These are phyloP conservation scores for Chrysotoxum bicinctum DNA, from an alignment of 2,888 invertebrate genomes.

Conservation along the genomic window DNA sequence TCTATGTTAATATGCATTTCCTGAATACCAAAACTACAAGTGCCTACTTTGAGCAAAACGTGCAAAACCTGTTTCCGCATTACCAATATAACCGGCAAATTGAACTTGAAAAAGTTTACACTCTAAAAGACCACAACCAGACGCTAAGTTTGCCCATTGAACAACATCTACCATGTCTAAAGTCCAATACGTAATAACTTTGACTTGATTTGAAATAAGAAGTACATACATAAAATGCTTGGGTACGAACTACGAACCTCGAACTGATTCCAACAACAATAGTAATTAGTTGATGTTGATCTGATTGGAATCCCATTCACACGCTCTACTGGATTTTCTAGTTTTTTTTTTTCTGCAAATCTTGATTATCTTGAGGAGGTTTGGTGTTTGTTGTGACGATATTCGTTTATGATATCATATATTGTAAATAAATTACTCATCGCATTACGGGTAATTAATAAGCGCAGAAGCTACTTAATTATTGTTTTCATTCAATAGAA, in stretches of 20 bases:
- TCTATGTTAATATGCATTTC: neutral
- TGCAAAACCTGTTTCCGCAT: neutral
- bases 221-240: neutral
- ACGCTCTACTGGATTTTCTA: constrained; percentile 42
- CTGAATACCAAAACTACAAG: neutral
- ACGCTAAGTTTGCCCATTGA: constrained; percentile 27
- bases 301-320: constrained; percentile 43
- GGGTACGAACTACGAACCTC: neutral
- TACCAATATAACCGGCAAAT: constrained; percentile 28
- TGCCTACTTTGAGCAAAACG: neutral
- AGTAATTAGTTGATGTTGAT: constrained; percentile 19
- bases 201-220: constrained; percentile 7
- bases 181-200: constrained; percentile 1
- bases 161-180: neutral
- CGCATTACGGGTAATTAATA: constrained; percentile 15
- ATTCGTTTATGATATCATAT: constrained; percentile 26
- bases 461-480: constrained; percentile 40
- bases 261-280: constrained; percentile 13
- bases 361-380: neutral
- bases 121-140: constrained; percentile 20
- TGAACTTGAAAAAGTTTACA: constrained; percentile 53
- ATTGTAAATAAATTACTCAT: constrained; percentile 31
- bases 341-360: constrained; percentile 23
- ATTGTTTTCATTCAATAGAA: constrained; percentile 4
- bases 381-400: neutral